A percentile compares a stretch with the other conserved stretches of the same genome.
These are phyloP conservation scores for Irena cyanogastra DNA, from an alignment of 2,113 vertebrate species.

Conservation along the genomic window DNA sequence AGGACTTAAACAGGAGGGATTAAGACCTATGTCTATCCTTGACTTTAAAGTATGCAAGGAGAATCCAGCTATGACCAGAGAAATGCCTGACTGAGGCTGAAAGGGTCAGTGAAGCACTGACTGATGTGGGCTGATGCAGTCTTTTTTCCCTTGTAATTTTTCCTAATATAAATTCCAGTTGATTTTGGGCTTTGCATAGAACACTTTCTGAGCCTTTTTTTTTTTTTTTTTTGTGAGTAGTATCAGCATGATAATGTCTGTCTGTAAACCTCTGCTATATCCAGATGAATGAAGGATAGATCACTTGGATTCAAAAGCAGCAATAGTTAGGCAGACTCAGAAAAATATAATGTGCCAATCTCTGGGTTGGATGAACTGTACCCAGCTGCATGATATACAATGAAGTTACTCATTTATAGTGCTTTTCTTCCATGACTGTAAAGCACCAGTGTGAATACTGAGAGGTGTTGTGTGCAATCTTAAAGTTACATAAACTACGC, in stretches of 20 bases:
- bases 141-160: neutral
- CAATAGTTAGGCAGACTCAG: neutral
- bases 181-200: neutral
- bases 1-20: neutral
- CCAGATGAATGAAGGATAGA: neutral
- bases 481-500: neutral
- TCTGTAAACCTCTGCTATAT: neutral
- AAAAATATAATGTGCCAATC: neutral
- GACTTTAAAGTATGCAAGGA: neutral
- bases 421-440: conserved; percentile 22
- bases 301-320: neutral
- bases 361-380: conserved; percentile 19
- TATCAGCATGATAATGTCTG: neutral
- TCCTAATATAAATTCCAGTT: neutral
- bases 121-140: neutral
- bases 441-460: conserved; percentile 28
- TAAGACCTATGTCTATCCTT: neutral
- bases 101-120: neutral
- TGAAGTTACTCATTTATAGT: conserved; percentile 21
- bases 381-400: conserved; percentile 19
- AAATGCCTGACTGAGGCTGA: neutral
- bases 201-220: neutral
- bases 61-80: neutral
- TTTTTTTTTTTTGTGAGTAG: neutral
- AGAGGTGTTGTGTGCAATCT: neutral